A percentile compares a stretch with the other conserved stretches of the same genome.
These are phyloP conservation scores for Hipparchia semele DNA, from an alignment of 2,888 invertebrate genomes.

Conservation along the genomic window DNA sequence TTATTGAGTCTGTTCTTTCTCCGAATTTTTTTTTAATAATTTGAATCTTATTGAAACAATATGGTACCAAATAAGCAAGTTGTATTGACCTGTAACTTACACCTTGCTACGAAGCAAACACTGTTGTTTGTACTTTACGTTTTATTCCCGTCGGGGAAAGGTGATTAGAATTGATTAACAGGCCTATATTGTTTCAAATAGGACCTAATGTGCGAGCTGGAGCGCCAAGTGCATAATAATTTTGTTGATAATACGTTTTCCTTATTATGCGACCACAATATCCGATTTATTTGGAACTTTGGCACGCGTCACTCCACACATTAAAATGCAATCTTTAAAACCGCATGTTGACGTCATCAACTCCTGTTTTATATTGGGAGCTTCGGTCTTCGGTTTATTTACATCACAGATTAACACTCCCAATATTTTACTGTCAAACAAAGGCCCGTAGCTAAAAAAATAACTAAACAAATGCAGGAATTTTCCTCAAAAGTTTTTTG, in stretches of 20 bases:
- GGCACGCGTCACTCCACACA: constrained; percentile 45
- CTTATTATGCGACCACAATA: constrained; percentile 43
- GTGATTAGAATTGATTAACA: no score
- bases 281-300: constrained; percentile 48
- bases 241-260: constrained; percentile 5
- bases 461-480: neutral
- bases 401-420: constrained; percentile 7
- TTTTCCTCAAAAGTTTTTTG: neutral
- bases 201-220: no score
- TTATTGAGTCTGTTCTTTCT: no score
- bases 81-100: no score
- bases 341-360: constrained; percentile 15
- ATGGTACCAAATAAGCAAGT: no score
- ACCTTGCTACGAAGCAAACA: no score
- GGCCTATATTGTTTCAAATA: no score
- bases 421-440: constrained; percentile 21
- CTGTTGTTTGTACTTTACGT: no score
- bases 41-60: no score
- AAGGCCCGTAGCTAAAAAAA: neutral
- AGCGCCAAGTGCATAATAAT: neutral
- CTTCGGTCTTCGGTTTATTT: constrained; percentile 14
- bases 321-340: constrained; percentile 25
- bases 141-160: no score
- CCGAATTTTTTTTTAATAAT: no score
- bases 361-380: constrained; percentile 15